Evolutionary conservation across 2,888 invertebrate genomes (phyloP).

Genomic region (Matsumyia berberina): DNA sequence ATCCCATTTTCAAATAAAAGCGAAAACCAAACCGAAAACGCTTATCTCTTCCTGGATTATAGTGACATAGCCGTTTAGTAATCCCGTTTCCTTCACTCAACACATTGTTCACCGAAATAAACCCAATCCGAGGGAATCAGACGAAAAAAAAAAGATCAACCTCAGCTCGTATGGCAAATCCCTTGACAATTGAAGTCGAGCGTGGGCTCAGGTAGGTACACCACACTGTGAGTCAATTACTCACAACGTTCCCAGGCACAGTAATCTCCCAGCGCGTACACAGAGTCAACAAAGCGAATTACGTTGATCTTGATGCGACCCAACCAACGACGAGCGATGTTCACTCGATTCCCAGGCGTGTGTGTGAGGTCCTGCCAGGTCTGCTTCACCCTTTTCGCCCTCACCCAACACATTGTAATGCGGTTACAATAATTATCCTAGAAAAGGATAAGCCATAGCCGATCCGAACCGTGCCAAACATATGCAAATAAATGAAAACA

Average conservation of each 20-base stretch:
- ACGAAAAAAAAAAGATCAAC: conserved; percentile 60
- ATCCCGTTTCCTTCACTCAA: conserved; percentile 62
- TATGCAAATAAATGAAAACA: conserved; percentile 37
- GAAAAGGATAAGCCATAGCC: conserved; percentile 59
- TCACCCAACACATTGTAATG: conserved; percentile 33
- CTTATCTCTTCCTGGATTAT: conserved; percentile 69
- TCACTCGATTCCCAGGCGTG: conserved; percentile 20
- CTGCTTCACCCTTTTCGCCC: conserved; percentile 61
- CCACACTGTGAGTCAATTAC: conserved; percentile 39
- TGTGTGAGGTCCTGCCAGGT: conserved; percentile 55
- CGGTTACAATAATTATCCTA: conserved; percentile 66
- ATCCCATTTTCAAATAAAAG: conserved; percentile 70
- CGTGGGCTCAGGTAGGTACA: conserved; percentile 71
- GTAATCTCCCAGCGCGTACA: conserved; percentile 28
- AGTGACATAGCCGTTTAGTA: conserved; percentile 71
- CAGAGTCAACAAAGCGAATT: conserved; percentile 71
- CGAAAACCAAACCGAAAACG: conserved; percentile 44
- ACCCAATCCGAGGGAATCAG: conserved; percentile 32
- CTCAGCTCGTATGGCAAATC: conserved; percentile 58
- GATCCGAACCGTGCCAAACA: conserved; percentile 39
- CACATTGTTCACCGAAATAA: conserved; percentile 54
- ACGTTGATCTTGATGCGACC: conserved; percentile 69
- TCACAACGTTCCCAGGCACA: conserved; percentile 48
- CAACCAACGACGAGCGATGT: background rate
- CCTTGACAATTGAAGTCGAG: conserved; percentile 67